These are phyloP conservation scores for Aspidiotus destructor DNA, from an alignment of 2,888 invertebrate species.

Conservation along the genomic window DNA sequence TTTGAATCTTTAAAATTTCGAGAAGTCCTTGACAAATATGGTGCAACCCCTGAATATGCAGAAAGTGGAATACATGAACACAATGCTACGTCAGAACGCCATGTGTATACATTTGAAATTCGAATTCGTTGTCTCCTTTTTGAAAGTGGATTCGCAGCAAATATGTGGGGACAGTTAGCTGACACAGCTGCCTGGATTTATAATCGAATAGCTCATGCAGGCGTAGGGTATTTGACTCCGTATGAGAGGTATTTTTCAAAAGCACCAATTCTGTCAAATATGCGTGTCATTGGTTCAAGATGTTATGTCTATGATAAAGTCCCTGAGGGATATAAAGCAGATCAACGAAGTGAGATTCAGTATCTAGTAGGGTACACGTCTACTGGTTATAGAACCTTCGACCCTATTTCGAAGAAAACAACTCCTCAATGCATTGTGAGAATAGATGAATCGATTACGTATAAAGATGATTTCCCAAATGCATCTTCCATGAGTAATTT, in stretches of 20 bases:
- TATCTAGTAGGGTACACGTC: background rate
- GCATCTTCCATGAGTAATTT: background rate
- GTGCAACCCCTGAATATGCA: no score
- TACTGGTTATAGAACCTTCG: background rate
- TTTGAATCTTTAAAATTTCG: no score
- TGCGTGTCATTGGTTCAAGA: background rate
- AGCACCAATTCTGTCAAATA: background rate
- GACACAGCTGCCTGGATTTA: no score
- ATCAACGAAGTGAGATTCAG: background rate
- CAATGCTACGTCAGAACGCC: no score
- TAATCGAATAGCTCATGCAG: no score
- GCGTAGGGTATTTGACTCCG: background rate
- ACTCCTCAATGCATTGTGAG: background rate
- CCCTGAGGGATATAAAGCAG: background rate
- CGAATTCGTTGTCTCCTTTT: no score
- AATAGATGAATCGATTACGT: background rate
- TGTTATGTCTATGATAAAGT: background rate
- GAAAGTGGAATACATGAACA: no score
- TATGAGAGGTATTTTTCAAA: conserved; percentile 4
- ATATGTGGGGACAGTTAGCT: no score
- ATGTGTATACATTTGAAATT: no score
- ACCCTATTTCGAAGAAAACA: background rate
- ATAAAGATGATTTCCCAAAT: background rate
- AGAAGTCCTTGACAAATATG: no score
- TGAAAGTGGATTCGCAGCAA: no score